These are phyloP conservation scores for Danio jaintianensis DNA, from an alignment of 2,797 vertebrate genomes.

Conservation along the genomic window DNA sequence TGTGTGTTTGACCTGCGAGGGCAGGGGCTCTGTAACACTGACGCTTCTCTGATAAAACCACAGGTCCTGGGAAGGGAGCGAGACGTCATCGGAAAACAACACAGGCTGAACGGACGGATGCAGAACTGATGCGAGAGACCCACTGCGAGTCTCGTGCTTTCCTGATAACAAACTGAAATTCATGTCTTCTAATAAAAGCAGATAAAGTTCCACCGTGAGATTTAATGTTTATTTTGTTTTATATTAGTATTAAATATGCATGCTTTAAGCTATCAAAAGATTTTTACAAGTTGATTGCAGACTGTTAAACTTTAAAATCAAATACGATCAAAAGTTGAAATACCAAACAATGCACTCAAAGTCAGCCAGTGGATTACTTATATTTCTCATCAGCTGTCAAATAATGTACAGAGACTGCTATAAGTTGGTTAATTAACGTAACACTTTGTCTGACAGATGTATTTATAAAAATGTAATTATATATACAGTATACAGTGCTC, in stretches of 20 bases:
- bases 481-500: too few species aligned
- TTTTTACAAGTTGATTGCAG: too few species aligned
- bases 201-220: neutral
- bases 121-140: constrained; percentile 41
- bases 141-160: constrained; percentile 35
- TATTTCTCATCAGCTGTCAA: too few species aligned
- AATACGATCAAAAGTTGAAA: too few species aligned
- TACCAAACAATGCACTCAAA: neutral
- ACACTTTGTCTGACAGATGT: too few species aligned
- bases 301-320: too few species aligned
- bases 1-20: constrained; percentile 35
- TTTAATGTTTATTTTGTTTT: neutral
- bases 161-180: constrained; percentile 36
- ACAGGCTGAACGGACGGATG: constrained; percentile 28
- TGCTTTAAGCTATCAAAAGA: too few species aligned
- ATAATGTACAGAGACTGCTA: too few species aligned
- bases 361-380: neutral
- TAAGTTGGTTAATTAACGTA: too few species aligned
- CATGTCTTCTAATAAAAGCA: neutral
- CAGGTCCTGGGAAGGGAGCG: constrained; percentile 48
- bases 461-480: too few species aligned
- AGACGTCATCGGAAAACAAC: constrained; percentile 54
- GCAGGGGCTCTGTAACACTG: constrained; percentile 30
- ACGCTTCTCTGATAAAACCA: constrained; percentile 46
- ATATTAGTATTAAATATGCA: neutral